Evolutionary conservation across 2,113 vertebrate genomes (phyloP).

Genomic region (Syngnathus scovelli): DNA sequence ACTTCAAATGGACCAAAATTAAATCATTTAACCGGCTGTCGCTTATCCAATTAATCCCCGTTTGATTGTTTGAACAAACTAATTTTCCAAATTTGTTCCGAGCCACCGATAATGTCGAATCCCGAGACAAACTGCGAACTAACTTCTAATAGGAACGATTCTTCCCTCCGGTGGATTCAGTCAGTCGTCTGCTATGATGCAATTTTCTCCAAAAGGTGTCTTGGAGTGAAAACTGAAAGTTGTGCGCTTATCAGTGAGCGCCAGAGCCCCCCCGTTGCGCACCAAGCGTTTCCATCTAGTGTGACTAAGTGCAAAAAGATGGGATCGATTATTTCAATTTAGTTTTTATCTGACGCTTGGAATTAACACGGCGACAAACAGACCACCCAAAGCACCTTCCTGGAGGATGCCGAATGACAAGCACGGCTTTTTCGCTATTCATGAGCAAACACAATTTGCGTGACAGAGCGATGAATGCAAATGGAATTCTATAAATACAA

Average conservation of each 20-base stretch:
- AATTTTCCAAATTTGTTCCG: no score
- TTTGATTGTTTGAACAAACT: no score
- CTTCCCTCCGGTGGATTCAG: not conserved
- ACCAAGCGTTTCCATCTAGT: constrained; percentile 1
- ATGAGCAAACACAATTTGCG: not conserved
- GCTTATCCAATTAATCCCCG: no score
- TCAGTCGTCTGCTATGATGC: not conserved
- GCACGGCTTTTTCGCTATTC: not conserved
- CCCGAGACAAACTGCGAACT: not conserved
- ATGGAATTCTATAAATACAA: not conserved
- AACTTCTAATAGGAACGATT: not conserved
- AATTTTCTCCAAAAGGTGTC: not conserved
- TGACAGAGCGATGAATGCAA: not conserved
- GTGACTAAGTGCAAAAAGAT: not conserved
- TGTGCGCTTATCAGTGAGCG: constrained; percentile 8
- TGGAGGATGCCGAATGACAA: not conserved
- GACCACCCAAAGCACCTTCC: not conserved
- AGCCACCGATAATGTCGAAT: no score
- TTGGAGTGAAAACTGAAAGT: not conserved
- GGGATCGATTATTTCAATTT: not conserved
- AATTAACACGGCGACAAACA: not conserved
- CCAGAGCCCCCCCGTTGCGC: not conserved
- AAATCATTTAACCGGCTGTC: no score
- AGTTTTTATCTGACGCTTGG: constrained; percentile 3
- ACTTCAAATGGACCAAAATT: no score